Conservation (phyloP, 64 coral and sea anemone genomes). For the Trachythela sp. region DNA sequence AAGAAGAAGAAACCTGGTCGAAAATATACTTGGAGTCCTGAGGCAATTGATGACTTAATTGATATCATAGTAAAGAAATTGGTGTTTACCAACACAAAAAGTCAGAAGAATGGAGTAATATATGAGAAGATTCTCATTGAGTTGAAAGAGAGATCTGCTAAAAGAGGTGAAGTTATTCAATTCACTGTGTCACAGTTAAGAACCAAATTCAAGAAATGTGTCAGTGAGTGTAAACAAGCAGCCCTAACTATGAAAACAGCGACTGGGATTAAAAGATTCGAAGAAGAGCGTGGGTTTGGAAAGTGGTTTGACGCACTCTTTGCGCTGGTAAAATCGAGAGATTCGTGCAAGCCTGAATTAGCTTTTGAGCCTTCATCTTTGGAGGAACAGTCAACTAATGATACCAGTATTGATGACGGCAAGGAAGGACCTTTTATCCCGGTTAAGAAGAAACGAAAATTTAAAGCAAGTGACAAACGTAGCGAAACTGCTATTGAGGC, state of each 20-base stretch:
- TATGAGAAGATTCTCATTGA: not conserved
- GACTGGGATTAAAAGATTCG: not conserved
- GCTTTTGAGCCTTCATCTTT: not conserved
- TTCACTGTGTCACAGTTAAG: not conserved
- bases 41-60: no score
- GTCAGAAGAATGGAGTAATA: not conserved
- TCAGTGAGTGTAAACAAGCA: not conserved
- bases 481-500: not conserved
- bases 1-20: not conserved
- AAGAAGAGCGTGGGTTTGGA: not conserved
- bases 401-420: not conserved
- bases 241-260: not conserved
- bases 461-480: not conserved
- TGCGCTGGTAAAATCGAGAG: not conserved
- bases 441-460: not conserved
- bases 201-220: no score
- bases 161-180: not conserved
- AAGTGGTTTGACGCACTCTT: not conserved
- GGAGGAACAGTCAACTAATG: not conserved
- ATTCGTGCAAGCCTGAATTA: not conserved
- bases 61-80: no score
- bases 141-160: not conserved
- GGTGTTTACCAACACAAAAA: no score
- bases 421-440: not conserved
- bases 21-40: no score